Evolutionary conservation across 2,888 invertebrate species (phyloP).

Genomic region (Drosophila rubida): DNA sequence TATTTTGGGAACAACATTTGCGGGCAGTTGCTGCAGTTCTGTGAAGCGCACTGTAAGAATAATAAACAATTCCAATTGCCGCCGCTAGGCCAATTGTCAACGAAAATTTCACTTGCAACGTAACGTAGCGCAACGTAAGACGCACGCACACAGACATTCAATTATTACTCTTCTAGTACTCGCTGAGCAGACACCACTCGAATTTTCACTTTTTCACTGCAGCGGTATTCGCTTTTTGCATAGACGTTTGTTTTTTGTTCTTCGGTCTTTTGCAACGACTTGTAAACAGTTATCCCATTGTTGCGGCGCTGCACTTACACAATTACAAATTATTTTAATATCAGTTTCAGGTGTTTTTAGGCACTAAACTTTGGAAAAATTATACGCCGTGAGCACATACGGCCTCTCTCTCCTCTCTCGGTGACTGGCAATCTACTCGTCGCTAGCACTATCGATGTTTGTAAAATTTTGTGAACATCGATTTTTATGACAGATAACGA

Average conservation of each 20-base stretch:
- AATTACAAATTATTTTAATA: constrained; percentile 32
- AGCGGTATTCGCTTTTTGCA: constrained; percentile 33
- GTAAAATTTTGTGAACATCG: too few relatives aligned
- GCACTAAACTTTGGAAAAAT: constrained; percentile 49
- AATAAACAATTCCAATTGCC: constrained; percentile 58
- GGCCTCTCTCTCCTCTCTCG: constrained; percentile 50
- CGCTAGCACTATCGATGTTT: too few relatives aligned
- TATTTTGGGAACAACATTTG: constrained; percentile 75
- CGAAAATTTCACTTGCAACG: constrained; percentile 71
- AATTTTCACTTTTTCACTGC: constrained; percentile 75
- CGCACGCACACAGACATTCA: constrained; percentile 50
- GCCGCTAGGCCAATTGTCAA: constrained; percentile 49
- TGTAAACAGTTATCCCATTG: constrained; percentile 16
- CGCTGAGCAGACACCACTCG: constrained; percentile 56
- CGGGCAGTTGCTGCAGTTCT: constrained; percentile 60
- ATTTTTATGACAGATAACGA: too few relatives aligned
- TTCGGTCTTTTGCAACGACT: constrained; percentile 11
- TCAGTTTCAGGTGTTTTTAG: constrained; percentile 37
- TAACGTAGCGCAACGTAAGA: constrained; percentile 66
- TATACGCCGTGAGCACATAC: constrained; percentile 53
- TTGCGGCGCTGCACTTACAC: constrained; percentile 39
- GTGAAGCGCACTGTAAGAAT: constrained; percentile 39
- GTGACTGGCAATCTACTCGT: constrained; percentile 30
- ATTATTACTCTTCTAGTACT: constrained; percentile 33
- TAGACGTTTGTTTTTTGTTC: not conserved